These are phyloP conservation scores for Tragulus kanchil DNA, from an alignment of 2,113 vertebrate species.

Conservation along the genomic window DNA sequence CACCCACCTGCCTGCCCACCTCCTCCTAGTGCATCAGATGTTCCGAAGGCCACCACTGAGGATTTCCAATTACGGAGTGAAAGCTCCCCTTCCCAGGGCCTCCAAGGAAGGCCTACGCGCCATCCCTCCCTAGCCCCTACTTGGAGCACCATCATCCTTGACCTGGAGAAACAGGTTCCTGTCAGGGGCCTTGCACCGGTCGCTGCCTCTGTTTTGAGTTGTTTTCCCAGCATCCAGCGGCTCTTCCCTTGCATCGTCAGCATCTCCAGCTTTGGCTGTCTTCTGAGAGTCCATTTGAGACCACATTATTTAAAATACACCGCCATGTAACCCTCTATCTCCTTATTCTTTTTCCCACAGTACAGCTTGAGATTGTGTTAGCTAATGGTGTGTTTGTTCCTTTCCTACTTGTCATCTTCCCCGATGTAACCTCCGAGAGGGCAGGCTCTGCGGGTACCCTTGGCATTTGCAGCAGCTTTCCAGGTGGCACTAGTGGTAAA, in stretches of 20 bases:
- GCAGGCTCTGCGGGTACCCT: neutral
- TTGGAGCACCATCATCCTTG: neutral
- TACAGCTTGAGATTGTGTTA: neutral
- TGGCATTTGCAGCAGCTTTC: neutral
- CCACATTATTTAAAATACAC: neutral
- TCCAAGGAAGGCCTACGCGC: neutral
- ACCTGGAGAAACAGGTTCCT: neutral
- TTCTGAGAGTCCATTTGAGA: neutral
- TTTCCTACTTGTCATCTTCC: neutral
- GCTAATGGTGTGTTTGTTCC: neutral
- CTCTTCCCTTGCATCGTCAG: neutral
- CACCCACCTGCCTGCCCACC: neutral
- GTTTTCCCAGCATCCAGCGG: neutral
- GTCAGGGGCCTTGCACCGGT: neutral
- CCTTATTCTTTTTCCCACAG: no score
- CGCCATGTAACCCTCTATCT: no score
- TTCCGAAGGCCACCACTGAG: neutral
- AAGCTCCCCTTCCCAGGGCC: neutral
- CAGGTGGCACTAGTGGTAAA: neutral
- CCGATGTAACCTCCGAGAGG: fast-evolving
- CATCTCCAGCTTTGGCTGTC: neutral
- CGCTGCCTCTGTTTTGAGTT: fast-evolving
- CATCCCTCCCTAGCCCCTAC: neutral
- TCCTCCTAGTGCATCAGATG: fast-evolving
- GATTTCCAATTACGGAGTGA: neutral